Evolutionary conservation across 2,113 vertebrate genomes (phyloP).

Genomic region (Galeopterus variegatus): DNA sequence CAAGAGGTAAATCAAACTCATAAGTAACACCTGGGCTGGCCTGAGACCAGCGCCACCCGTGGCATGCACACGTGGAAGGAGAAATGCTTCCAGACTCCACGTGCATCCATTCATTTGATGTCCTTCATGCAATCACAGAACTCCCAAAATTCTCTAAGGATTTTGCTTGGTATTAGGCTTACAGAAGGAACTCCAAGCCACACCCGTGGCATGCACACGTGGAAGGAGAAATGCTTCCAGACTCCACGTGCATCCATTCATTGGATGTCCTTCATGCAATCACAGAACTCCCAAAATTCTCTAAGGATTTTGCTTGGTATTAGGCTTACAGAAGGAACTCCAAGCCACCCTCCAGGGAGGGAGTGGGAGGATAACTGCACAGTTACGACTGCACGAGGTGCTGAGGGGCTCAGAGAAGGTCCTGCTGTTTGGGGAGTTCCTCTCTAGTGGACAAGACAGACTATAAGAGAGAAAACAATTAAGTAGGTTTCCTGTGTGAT

Average conservation of each 20-base stretch:
- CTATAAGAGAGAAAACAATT: too few relatives aligned
- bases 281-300: neutral
- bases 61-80: rapidly evolving
- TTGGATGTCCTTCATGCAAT: neutral
- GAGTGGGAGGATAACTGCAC: neutral
- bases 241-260: neutral
- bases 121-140: neutral
- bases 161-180: neutral
- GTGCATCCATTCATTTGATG: neutral
- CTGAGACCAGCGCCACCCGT: neutral
- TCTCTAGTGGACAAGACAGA: neutral
- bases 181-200: neutral
- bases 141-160: neutral
- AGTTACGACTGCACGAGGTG: neutral
- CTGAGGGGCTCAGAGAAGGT: neutral
- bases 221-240: neutral
- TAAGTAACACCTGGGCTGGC: neutral
- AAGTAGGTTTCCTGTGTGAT: neutral
- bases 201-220: too few relatives aligned
- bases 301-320: neutral
- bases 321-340: neutral
- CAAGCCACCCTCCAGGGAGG: neutral
- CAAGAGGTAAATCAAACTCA: neutral
- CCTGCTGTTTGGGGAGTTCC: neutral
- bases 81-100: neutral